A percentile compares a stretch with the other conserved stretches of the same genome.
These are phyloP conservation scores for Meles meles DNA, from an alignment of 2,113 vertebrate species.

Conservation along the genomic window DNA sequence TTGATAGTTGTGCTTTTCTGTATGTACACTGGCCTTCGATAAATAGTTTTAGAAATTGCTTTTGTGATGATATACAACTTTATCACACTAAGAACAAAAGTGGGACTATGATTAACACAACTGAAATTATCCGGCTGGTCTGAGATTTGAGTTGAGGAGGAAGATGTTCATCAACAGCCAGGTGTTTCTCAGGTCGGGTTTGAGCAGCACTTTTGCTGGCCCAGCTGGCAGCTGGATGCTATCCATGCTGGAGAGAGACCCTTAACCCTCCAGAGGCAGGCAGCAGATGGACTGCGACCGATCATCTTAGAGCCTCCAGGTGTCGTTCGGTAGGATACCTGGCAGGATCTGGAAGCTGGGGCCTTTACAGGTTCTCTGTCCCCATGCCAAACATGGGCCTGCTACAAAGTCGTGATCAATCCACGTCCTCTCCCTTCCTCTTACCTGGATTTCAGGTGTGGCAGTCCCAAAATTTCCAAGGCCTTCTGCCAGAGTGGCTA, in stretches of 20 bases:
- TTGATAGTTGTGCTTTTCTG: background rate
- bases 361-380: background rate
- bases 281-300: background rate
- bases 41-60: background rate
- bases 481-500: background rate
- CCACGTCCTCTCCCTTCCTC: background rate
- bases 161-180: constrained; percentile 52
- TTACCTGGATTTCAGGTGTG: background rate
- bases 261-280: background rate
- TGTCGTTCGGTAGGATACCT: background rate
- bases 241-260: background rate
- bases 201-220: background rate
- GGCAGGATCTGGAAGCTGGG: background rate
- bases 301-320: background rate
- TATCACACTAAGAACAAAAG: background rate
- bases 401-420: background rate
- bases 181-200: constrained; percentile 19
- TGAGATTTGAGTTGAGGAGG: constrained; percentile 51
- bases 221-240: constrained; percentile 5
- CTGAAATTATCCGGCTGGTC: background rate
- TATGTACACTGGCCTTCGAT: background rate
- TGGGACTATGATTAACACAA: background rate
- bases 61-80: background rate
- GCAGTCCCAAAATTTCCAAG: background rate
- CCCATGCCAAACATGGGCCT: background rate